Evolutionary conservation across 2,888 invertebrate genomes (phyloP).

Genomic region (Chamaedrilus cognettii): DNA sequence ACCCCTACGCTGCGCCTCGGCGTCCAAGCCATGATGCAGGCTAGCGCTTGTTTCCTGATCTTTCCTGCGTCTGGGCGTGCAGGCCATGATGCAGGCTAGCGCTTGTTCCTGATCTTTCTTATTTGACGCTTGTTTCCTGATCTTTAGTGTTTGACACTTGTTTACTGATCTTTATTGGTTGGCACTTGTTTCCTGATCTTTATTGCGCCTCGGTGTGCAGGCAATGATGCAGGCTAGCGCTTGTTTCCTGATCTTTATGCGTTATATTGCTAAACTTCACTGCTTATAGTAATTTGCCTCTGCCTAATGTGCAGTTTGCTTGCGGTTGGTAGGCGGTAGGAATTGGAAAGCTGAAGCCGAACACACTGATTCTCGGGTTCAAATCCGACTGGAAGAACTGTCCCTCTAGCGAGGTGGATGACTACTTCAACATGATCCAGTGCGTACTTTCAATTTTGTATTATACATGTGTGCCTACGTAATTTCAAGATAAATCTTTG

Average conservation of each 20-base stretch:
- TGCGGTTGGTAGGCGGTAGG: conserved; percentile 73
- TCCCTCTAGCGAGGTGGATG: conserved; percentile 73
- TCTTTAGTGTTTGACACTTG: too few species aligned
- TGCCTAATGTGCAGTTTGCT: neutral
- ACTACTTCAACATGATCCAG: conserved; percentile 96
- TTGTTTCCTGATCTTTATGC: too few species aligned
- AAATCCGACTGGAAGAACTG: conserved; percentile 90
- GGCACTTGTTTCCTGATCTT: too few species aligned
- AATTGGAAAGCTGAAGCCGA: conserved; percentile 91
- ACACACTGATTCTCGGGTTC: conserved; percentile 92
- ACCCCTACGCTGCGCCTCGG: conserved; percentile 64
- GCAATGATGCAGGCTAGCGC: conserved; percentile 89
- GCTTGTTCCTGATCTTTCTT: too few species aligned
- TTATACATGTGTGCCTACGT: too few species aligned
- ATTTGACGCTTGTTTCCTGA: too few species aligned
- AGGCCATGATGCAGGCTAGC: conserved; percentile 79
- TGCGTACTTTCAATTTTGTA: conserved; percentile 60
- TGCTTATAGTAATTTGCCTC: too few species aligned
- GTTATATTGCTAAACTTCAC: too few species aligned
- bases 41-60: conserved; percentile 60
- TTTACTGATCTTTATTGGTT: too few species aligned
- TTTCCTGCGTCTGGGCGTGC: conserved; percentile 67
- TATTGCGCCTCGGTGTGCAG: conserved; percentile 68
- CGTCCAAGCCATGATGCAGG: conserved; percentile 82
- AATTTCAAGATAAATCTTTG: too few species aligned